phyloP scores from a whole-genome alignment of 2,797 vertebrate species.

The Characodon lateralis region DNA sequence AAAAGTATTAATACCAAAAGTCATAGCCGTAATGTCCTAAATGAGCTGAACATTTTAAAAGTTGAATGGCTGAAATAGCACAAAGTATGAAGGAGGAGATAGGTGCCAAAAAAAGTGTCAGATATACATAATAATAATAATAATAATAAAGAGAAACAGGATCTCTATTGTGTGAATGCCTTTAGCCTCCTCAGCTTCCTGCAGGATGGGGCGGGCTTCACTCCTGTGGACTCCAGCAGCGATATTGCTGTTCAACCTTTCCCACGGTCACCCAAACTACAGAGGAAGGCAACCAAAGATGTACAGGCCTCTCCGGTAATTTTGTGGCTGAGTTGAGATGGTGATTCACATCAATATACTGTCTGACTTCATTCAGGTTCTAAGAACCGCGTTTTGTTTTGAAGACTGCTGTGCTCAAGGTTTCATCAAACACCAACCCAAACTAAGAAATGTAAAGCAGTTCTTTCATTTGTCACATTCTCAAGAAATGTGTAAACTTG shows the following conservation, averaged over 20 bases:
- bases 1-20: too few relatives aligned
- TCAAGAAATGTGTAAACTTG: neutral
- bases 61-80: too few relatives aligned
- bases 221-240: slow-evolving; percentile 28
- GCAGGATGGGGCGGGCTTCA: slow-evolving; percentile 37
- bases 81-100: too few relatives aligned
- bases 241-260: slow-evolving; percentile 64
- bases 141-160: too few relatives aligned
- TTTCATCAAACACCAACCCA: neutral
- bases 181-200: neutral
- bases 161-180: too few relatives aligned
- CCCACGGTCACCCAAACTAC: slow-evolving; percentile 73
- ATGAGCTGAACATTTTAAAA: too few relatives aligned
- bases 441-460: neutral
- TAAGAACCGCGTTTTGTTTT: neutral
- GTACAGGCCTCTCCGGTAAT: slow-evolving; percentile 56
- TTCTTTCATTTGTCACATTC: neutral
- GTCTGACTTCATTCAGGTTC: neutral
- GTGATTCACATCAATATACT: too few relatives aligned
- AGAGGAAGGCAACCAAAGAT: slow-evolving; percentile 42
- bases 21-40: too few relatives aligned
- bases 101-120: too few relatives aligned
- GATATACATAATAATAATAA: too few relatives aligned
- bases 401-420: neutral
- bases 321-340: too few relatives aligned